Evolutionary conservation across 1,140 invertebrate genomes (phyloP).

Genomic region (Gryon sp.): DNA sequence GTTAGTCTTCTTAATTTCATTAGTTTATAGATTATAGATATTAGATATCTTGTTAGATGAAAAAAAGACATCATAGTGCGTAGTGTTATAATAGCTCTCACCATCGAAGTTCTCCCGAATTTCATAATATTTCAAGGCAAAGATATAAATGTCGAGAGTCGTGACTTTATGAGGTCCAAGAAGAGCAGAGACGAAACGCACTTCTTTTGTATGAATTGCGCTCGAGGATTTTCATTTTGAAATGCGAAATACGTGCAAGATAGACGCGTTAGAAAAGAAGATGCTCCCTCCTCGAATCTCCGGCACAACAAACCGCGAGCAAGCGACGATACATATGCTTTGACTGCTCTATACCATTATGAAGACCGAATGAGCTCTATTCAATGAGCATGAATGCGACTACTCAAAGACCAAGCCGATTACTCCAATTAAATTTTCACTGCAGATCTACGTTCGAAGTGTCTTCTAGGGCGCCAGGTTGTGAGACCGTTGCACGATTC

Average conservation of each 20-base stretch:
- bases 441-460: neutral
- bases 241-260: conserved; percentile 38
- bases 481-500: neutral
- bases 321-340: neutral
- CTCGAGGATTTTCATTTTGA: conserved; percentile 69
- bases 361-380: conserved; percentile 1
- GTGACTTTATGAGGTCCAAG: conserved; percentile 70
- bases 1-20: too few relatives aligned
- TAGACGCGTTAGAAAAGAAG: conserved; percentile 32
- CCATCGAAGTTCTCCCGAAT: too few relatives aligned
- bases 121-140: too few relatives aligned
- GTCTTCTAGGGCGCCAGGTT: conserved; percentile 1
- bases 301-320: conserved; percentile 11
- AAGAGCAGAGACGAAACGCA: conserved; percentile 63
- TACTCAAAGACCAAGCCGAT: conserved; percentile 35
- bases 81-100: too few relatives aligned
- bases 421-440: conserved; percentile 44
- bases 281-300: conserved; percentile 19
- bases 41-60: too few relatives aligned
- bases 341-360: too few relatives aligned
- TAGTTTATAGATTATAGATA: too few relatives aligned
- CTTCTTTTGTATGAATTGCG: conserved; percentile 74
- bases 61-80: too few relatives aligned
- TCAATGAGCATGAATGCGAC: conserved; percentile 3
- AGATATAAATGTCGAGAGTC: conserved; percentile 71